Percentiles rank a stretch among this genome's conserved stretches.
These are phyloP conservation scores for Botia kubotai DNA, from an alignment of 2,797 vertebrate species.

Conservation along the genomic window DNA sequence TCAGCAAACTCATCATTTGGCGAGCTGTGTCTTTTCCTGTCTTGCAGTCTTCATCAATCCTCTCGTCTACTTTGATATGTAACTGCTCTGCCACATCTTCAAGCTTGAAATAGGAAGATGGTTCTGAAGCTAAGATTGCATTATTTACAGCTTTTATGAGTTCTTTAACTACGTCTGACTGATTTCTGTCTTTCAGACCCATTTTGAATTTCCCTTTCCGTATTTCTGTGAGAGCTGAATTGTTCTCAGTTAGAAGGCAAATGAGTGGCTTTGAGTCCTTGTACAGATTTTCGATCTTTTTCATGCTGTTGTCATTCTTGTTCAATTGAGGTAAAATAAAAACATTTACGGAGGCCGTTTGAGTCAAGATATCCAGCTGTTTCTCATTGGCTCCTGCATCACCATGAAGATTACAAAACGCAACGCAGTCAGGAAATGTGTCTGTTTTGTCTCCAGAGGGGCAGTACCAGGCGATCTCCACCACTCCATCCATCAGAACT, in stretches of 20 bases:
- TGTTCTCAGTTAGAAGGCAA: not conserved
- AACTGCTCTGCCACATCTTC: not conserved
- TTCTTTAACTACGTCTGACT: not conserved
- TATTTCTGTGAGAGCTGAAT: not conserved
- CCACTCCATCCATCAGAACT: conserved; percentile 75
- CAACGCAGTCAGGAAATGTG: conserved; percentile 67
- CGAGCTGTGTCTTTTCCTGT: not conserved
- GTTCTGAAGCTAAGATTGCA: not conserved
- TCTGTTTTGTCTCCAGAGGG: conserved; percentile 68
- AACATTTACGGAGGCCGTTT: not conserved
- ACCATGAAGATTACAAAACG: conserved; percentile 57
- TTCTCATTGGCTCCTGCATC: conserved; percentile 65
- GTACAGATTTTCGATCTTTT: not conserved
- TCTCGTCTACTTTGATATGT: not conserved
- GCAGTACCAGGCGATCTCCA: conserved; percentile 82
- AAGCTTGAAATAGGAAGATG: not conserved
- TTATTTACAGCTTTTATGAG: not conserved
- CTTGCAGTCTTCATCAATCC: not conserved
- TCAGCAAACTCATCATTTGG: not conserved
- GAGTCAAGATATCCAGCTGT: conserved; percentile 54
- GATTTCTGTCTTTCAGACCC: not conserved
- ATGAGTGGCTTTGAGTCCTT: not conserved
- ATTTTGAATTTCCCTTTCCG: not conserved
- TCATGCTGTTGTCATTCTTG: not conserved
- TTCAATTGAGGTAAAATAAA: not conserved